Evolutionary conservation across 2,888 invertebrate species (phyloP).

Genomic region (Nephrocerus scutellatus): DNA sequence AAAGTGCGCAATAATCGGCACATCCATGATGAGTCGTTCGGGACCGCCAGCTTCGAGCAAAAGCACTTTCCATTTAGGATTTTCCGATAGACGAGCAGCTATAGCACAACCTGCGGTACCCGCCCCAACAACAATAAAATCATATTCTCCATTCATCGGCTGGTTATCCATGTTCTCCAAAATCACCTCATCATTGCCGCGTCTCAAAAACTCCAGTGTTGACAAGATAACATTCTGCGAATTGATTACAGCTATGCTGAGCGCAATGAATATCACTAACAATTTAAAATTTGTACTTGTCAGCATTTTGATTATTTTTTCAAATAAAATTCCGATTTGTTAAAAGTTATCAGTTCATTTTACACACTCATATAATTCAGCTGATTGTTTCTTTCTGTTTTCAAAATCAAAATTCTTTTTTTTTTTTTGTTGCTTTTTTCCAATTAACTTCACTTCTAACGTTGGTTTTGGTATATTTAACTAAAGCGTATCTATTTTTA

Average conservation of each 20-base stretch:
- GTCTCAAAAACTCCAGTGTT: conserved; percentile 38
- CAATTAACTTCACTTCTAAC: no score
- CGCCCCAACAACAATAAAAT: conserved; percentile 72
- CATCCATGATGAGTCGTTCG: conserved; percentile 68
- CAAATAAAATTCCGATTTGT: no score
- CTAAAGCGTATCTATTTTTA: background rate
- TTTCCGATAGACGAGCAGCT: conserved; percentile 66
- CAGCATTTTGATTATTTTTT: conserved; percentile 9
- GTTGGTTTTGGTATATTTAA: no score
- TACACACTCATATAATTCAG: no score
- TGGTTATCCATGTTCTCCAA: conserved; percentile 41
- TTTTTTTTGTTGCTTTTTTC: no score
- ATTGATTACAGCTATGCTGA: conserved; percentile 13
- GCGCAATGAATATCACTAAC: conserved; percentile 13
- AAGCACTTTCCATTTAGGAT: conserved; percentile 57
- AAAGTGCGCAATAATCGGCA: conserved; percentile 66
- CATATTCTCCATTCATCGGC: conserved; percentile 52
- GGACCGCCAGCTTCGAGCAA: conserved; percentile 66
- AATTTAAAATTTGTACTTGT: conserved; percentile 9
- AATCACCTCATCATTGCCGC: conserved; percentile 39
- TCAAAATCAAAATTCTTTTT: no score
- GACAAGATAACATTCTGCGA: conserved; percentile 35
- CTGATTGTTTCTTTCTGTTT: no score
- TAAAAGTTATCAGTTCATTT: no score
- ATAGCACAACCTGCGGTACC: conserved; percentile 73